Conservation (phyloP, 2,113 vertebrate species). For the Malurus elegans region DNA sequence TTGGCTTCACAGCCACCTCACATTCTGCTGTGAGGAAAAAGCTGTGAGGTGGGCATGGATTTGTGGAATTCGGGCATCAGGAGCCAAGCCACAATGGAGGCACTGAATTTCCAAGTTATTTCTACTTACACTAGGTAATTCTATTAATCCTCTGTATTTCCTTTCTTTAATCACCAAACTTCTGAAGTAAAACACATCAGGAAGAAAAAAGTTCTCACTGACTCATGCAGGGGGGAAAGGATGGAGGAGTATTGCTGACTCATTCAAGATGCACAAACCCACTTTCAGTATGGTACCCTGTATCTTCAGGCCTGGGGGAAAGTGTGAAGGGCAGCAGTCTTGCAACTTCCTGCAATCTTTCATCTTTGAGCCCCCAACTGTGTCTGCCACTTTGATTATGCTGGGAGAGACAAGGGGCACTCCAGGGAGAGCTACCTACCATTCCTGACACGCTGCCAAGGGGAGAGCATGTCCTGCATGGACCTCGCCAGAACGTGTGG, state of each 20-base stretch:
- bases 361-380: not conserved
- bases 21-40: not conserved
- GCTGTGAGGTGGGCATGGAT: not conserved
- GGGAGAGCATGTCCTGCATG: fast-evolving
- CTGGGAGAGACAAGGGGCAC: not conserved
- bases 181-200: constrained; percentile 21
- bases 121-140: not conserved
- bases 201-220: not conserved
- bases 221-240: constrained; percentile 17
- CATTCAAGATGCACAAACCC: constrained; percentile 17
- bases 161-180: not conserved
- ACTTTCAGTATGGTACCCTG: constrained; percentile 30
- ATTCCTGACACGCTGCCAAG: not conserved
- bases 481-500: not conserved
- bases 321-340: not conserved
- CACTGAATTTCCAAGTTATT: not conserved
- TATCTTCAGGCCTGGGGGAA: not conserved
- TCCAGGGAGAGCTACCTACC: not conserved
- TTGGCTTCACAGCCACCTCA: not conserved
- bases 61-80: not conserved
- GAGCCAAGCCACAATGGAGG: not conserved
- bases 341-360: not conserved
- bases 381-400: not conserved
- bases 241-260: constrained; percentile 46
- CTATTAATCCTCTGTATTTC: not conserved